Evolutionary conservation across 2,888 invertebrate genomes (phyloP).

Genomic region (Trichogramma evanescens): DNA sequence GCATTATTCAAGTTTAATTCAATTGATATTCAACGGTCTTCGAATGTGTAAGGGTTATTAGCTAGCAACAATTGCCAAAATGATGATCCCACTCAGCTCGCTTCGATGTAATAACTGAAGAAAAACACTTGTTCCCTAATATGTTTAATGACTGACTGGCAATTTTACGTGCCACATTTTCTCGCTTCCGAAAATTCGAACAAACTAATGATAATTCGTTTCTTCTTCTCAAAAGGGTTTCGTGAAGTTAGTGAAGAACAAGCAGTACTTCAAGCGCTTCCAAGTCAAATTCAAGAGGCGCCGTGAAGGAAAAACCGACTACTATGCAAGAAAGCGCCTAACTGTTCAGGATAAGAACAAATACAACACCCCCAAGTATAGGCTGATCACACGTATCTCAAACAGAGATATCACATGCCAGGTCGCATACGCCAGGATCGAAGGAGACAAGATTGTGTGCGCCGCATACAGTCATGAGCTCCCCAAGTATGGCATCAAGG

Average conservation of each 20-base stretch:
- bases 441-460: constrained; percentile 95
- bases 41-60: too few species aligned
- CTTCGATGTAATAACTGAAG: constrained; percentile 42
- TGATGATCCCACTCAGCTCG: constrained; percentile 44
- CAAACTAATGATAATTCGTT: background rate
- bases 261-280: constrained; percentile 98
- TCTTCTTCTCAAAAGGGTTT: constrained; percentile 63
- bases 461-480: constrained; percentile 98
- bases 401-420: constrained; percentile 98
- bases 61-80: constrained; percentile 18
- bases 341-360: constrained; percentile 99
- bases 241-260: constrained; percentile 99
- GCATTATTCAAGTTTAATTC: too few species aligned
- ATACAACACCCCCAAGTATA: constrained; percentile 99
- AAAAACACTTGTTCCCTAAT: constrained; percentile 39
- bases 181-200: background rate
- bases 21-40: too few species aligned
- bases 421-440: constrained; percentile 95
- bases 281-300: constrained; percentile 98
- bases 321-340: constrained; percentile 95
- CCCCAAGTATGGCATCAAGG: constrained; percentile 91
- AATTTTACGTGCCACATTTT: background rate
- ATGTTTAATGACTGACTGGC: constrained; percentile 27
- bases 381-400: constrained; percentile 93
- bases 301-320: constrained; percentile 97